A percentile compares a stretch with the other conserved stretches of the same genome.
Conservation (phyloP, 2,113 vertebrate genomes). For the Heliornis fulica region DNA sequence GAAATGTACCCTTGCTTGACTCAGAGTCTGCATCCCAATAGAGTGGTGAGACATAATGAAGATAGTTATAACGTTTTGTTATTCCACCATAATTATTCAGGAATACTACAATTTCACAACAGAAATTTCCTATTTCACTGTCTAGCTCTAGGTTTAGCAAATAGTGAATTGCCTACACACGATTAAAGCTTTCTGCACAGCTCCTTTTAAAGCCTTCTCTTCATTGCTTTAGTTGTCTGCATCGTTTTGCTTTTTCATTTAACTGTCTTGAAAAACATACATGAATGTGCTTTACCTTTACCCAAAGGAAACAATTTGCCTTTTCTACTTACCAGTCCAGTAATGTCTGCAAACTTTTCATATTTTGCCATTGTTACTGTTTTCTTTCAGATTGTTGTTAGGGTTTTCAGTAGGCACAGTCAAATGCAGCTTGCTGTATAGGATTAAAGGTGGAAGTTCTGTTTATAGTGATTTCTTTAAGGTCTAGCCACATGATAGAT, state of each 20-base stretch:
- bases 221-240: neutral
- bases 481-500: no score
- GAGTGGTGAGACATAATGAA: neutral
- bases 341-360: neutral
- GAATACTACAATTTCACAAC: neutral
- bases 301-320: neutral
- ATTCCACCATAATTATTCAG: neutral
- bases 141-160: neutral
- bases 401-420: neutral
- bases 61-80: neutral
- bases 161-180: neutral
- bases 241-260: neutral
- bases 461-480: neutral
- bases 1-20: neutral
- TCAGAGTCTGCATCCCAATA: neutral
- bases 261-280: neutral
- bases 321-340: neutral
- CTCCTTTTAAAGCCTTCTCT: neutral
- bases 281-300: neutral
- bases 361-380: neutral
- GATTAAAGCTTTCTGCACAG: neutral
- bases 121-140: neutral
- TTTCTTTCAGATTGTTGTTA: neutral
- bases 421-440: neutral
- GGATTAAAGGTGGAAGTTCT: neutral